Evolutionary conservation across 2,888 invertebrate genomes (phyloP).

Genomic region (Hirtodrosophila trivittata): DNA sequence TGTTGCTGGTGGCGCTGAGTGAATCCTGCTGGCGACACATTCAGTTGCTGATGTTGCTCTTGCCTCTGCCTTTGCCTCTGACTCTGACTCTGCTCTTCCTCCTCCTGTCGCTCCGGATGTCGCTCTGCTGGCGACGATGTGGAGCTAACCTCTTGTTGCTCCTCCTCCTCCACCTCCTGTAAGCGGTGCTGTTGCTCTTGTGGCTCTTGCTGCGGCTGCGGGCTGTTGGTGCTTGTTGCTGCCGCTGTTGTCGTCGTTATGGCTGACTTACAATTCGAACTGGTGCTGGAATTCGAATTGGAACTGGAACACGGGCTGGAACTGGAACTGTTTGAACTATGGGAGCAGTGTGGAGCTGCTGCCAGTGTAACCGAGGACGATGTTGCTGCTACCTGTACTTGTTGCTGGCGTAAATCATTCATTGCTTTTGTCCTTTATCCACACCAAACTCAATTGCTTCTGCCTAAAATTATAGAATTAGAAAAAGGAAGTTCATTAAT

Average conservation of each 20-base stretch:
- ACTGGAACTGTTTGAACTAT: conserved; percentile 30
- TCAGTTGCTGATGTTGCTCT: conserved; percentile 49
- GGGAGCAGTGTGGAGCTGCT: conserved; percentile 40
- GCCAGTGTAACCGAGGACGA: conserved; percentile 66
- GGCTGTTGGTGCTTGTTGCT: conserved; percentile 4
- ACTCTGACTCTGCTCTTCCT: conserved; percentile 49
- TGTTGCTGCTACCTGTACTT: conserved; percentile 77
- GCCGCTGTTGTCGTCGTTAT: conserved; percentile 36
- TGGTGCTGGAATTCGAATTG: conserved; percentile 37
- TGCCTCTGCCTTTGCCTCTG: conserved; percentile 50
- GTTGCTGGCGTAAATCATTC: conserved; percentile 77
- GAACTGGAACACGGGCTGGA: conserved; percentile 39
- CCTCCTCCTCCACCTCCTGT: conserved; percentile 30
- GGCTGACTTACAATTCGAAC: conserved; percentile 35
- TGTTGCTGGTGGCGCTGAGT: conserved; percentile 23
- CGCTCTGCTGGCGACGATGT: conserved; percentile 57
- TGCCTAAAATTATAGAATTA: conserved; percentile 35
- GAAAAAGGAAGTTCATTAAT: conserved; percentile 7
- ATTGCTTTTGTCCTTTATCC: conserved; percentile 69
- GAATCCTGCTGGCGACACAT: conserved; percentile 57
- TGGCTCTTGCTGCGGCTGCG: conserved; percentile 10
- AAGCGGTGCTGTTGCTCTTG: conserved; percentile 20
- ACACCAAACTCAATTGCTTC: conserved; percentile 33
- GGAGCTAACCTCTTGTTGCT: conserved; percentile 55
- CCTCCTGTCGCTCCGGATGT: conserved; percentile 22